phyloP scores from a whole-genome alignment of 2,113 vertebrate genomes.

The Platycercus adscitus region DNA sequence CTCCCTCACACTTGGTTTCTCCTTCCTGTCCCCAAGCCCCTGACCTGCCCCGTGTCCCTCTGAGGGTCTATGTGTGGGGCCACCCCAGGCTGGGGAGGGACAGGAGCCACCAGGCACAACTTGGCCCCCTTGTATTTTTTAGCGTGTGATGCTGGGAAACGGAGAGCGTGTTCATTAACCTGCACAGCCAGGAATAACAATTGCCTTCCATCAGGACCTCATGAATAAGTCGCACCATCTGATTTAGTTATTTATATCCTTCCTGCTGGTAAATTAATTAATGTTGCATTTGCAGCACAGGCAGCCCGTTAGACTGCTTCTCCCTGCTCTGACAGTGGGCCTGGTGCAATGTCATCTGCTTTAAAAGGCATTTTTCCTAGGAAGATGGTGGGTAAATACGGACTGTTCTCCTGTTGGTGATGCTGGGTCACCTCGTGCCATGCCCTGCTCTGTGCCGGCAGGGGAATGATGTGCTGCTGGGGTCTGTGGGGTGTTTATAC shows the following conservation, averaged over 20 bases:
- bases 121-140: conserved; percentile 21
- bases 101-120: accelerated
- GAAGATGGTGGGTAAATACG: accelerated
- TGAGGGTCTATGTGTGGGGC: accelerated
- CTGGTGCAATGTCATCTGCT: background rate
- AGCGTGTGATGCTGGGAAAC: background rate
- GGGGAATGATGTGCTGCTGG: accelerated
- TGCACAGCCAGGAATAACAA: conserved; percentile 7
- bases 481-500: background rate
- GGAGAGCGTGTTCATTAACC: conserved; percentile 40
- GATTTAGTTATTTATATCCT: conserved; percentile 66
- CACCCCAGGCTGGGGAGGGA: background rate
- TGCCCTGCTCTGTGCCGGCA: accelerated
- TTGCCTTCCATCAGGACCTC: background rate
- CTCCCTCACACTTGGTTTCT: accelerated
- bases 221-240: background rate
- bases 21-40: no score
- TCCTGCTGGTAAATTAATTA: conserved; percentile 76
- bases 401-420: accelerated
- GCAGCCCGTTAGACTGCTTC: background rate
- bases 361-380: background rate
- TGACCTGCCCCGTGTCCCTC: background rate
- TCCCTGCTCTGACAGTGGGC: background rate
- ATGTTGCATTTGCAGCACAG: conserved; percentile 11
- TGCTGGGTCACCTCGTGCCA: accelerated